Evolutionary conservation across 2,888 invertebrate genomes (phyloP).

Genomic region (Mythimna lalbum): DNA sequence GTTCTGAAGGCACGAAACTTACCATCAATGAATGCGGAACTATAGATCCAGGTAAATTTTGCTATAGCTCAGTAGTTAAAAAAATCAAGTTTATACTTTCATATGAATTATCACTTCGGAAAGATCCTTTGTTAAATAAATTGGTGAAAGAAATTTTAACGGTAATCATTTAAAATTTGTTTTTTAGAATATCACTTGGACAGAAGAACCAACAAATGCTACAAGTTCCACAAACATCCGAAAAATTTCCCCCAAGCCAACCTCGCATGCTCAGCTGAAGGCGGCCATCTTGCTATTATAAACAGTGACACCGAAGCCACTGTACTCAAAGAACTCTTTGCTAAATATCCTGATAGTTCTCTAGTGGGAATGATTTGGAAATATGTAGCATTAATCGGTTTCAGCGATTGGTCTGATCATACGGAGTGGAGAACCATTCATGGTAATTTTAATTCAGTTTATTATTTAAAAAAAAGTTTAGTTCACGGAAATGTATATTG

Average conservation of each 20-base stretch:
- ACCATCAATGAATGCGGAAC: conserved; percentile 53
- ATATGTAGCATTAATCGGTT: neutral
- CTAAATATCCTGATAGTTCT: neutral
- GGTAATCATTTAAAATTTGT: neutral
- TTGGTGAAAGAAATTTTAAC: no score
- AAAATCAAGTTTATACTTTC: neutral
- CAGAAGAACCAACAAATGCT: neutral
- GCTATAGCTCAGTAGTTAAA: neutral
- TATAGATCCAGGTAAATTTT: conserved; percentile 27
- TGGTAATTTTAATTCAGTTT: neutral
- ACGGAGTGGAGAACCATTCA: conserved; percentile 8
- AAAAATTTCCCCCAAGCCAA: neutral
- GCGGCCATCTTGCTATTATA: conserved; percentile 61
- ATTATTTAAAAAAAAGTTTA: neutral
- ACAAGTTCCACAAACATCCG: conserved; percentile 1
- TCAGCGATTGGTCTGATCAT: conserved; percentile 7
- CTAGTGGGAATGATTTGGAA: neutral
- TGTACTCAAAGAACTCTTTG: neutral
- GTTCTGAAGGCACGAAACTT: neutral
- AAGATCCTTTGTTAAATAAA: no score
- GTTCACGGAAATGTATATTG: neutral
- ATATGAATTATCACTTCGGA: no score
- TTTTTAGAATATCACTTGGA: neutral
- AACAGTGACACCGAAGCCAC: conserved; percentile 53
- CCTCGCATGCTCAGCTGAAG: neutral